Conservation (phyloP, 1,140 invertebrate species). For the Drosophila melanica region DNA sequence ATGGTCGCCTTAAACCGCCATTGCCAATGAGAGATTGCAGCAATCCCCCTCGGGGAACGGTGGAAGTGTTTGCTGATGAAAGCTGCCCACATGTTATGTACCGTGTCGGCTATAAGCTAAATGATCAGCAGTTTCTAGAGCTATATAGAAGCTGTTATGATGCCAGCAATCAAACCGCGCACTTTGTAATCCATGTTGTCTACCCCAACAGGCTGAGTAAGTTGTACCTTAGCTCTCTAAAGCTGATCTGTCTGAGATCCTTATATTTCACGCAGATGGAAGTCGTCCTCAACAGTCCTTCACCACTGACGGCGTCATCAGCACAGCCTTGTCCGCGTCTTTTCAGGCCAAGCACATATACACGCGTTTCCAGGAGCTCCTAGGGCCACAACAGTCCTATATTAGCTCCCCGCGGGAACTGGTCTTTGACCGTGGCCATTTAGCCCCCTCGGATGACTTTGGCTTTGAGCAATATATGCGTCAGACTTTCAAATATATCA, state of each 20-base stretch:
- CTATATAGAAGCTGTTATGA: conserved; percentile 50
- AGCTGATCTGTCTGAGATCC: neutral
- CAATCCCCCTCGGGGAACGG: neutral
- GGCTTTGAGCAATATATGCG: conserved; percentile 19
- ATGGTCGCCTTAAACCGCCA: neutral
- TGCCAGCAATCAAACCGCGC: neutral
- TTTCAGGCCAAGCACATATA: conserved; percentile 21
- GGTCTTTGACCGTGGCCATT: conserved; percentile 54
- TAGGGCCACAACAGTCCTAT: conserved; percentile 23
- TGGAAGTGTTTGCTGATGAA: neutral
- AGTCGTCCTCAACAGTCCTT: conserved; percentile 18
- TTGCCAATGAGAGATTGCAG: conserved; percentile 14
- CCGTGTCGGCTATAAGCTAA: conserved; percentile 31
- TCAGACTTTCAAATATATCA: conserved; percentile 34
- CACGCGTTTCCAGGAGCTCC: conserved; percentile 8
- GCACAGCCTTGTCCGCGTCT: conserved; percentile 1
- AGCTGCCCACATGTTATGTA: conserved; percentile 25
- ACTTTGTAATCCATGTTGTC: conserved; percentile 34
- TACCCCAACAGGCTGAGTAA: conserved; percentile 31
- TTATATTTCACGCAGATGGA: neutral
- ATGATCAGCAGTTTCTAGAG: conserved; percentile 27
- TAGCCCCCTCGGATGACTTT: conserved; percentile 36
- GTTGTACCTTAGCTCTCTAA: neutral
- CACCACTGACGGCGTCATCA: conserved; percentile 27
- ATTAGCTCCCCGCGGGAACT: neutral